phyloP scores from a whole-genome alignment of 2,888 invertebrate species.

The Ectobius pallidus region DNA sequence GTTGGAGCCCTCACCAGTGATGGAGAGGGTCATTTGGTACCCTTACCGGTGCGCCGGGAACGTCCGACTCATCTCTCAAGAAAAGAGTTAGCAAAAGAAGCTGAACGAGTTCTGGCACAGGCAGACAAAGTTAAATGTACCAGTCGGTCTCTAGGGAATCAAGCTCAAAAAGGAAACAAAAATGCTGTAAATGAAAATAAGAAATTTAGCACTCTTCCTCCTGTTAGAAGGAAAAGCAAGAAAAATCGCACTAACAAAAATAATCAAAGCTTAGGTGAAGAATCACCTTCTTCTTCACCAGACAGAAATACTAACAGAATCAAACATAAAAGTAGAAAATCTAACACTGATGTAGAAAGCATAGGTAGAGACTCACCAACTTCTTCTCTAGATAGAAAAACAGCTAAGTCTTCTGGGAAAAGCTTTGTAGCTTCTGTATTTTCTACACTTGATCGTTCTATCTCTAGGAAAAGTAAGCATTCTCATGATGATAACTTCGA shows the following conservation, averaged over 20 bases:
- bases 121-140: constrained; percentile 74
- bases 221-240: constrained; percentile 27
- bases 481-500: background rate
- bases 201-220: constrained; percentile 39
- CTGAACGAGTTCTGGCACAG: constrained; percentile 75
- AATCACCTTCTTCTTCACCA: constrained; percentile 23
- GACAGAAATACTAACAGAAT: constrained; percentile 11
- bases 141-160: constrained; percentile 17
- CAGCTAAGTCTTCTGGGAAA: background rate
- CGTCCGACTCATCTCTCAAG: constrained; percentile 73
- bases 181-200: background rate
- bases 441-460: constrained; percentile 13
- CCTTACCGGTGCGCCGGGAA: constrained; percentile 61
- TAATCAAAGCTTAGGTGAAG: constrained; percentile 25
- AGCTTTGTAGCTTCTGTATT: constrained; percentile 25
- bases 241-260: background rate
- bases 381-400: constrained; percentile 4
- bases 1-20: constrained; percentile 58
- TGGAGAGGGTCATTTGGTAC: constrained; percentile 56
- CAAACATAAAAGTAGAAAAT: background rate
- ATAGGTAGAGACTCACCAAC: background rate
- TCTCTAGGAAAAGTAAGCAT: constrained; percentile 13
- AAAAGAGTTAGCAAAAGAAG: constrained; percentile 73
- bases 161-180: background rate
- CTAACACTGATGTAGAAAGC: background rate